Evolutionary conservation across 1,140 invertebrate genomes (phyloP), one percentile per base, ranked within the genome.

Genomic region (Odontomachus brunneus): DNA sequence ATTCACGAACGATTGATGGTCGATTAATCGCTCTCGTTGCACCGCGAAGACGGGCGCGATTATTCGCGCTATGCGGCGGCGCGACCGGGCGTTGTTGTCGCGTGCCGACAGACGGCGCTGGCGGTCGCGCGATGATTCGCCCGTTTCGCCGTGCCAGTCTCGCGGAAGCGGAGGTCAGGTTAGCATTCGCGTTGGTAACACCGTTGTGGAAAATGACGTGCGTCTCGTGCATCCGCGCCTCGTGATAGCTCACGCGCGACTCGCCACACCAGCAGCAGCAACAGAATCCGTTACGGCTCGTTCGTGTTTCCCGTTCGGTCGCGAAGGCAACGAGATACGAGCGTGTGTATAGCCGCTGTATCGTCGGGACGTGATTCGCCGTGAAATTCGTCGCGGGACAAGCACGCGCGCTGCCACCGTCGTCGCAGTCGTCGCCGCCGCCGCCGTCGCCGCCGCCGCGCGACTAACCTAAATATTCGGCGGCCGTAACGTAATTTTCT

Each of bases 181-280:
- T 93, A 93, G 92, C 94, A 93, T 87, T 80, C 86, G 78, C 82
- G 73, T 26, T 85, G 82, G 59, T 83, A 86, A 92, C 94, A 93
- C 94, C 93, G 93, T 87, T 89, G 84, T 92, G 94, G 95, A 69
- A 95, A 95, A 95, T 95, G 95, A 95, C 94, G 94, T 93, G 94
- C 94, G 93, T 88, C 92, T 94, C 95, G 92, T 94, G 94, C 94
- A 93, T 92, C 89, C 94, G 93, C 93, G 92, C 91, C 92, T 95
- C 95, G 95, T 95, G 95, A 95, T 95, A 95, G 66, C 78, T 83
- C 59, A 67, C 71, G 74, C 49, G 63, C 24, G 51, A 48, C 44
- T 26, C 17, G 22, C 51, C 33, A 22, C 22, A n/a, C 12, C 15
- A 15, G 24, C 9, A 49, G 29, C 14, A 17, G 51, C 51, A 53